These are phyloP conservation scores for Zoanthus sociatus DNA, from an alignment of 92 coral and sea anemone species.

Conservation along the genomic window DNA sequence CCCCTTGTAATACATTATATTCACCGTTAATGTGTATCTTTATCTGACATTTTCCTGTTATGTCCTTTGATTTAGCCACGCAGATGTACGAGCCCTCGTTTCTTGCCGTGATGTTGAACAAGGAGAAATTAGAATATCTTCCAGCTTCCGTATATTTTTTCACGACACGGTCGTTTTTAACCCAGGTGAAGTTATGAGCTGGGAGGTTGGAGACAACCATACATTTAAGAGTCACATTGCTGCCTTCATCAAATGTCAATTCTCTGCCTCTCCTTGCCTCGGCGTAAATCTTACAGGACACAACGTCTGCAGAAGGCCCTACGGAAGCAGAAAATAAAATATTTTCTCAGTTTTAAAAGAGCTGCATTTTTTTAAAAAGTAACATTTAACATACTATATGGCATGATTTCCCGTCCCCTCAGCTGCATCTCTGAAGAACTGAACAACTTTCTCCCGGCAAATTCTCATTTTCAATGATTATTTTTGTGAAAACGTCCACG, in stretches of 20 bases:
- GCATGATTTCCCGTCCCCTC: too few species aligned
- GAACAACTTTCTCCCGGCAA: too few species aligned
- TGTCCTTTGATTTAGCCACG: not conserved
- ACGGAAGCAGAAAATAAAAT: not conserved
- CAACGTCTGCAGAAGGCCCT: constrained; percentile 15
- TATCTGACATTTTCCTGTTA: constrained; percentile 14
- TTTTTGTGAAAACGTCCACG: too few species aligned
- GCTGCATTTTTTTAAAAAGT: not conserved
- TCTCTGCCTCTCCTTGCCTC: not conserved
- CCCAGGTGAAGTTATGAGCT: constrained; percentile 23
- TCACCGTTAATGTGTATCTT: constrained; percentile 29
- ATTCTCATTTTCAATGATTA: too few species aligned
- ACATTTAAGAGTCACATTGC: constrained; percentile 3
- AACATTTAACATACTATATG: too few species aligned
- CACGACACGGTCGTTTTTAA: constrained; percentile 10
- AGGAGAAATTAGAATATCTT: not conserved
- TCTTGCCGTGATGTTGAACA: not conserved
- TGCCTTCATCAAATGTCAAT: not conserved
- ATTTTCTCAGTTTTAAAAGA: not conserved
- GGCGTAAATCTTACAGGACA: constrained; percentile 14
- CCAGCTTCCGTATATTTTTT: not conserved
- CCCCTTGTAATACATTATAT: not conserved
- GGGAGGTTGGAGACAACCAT: constrained; percentile 22
- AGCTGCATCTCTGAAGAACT: too few species aligned
- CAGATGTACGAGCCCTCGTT: constrained; percentile 21